A percentile compares a stretch with the other conserved stretches of the same genome.
phyloP scores from a whole-genome alignment of 1,140 invertebrate genomes.

The Monochamus saltuarius region DNA sequence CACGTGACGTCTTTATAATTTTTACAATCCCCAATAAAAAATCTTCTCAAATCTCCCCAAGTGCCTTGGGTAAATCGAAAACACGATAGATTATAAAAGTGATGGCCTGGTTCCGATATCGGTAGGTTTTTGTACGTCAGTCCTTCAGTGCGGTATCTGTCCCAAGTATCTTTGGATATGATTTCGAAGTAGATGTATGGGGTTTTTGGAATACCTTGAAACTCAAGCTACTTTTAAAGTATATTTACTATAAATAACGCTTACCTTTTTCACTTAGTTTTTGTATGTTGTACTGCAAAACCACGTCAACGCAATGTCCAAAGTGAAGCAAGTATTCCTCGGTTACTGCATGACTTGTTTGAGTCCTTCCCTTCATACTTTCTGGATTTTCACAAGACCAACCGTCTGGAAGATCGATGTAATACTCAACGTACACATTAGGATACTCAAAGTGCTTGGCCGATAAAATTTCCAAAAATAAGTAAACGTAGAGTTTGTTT shows the following conservation, averaged over 20 bases:
- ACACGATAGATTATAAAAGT: slow-evolving; percentile 37
- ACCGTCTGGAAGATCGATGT: slow-evolving; percentile 38
- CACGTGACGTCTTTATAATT: slow-evolving; percentile 42
- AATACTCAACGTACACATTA: slow-evolving; percentile 41
- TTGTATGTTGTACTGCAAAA: slow-evolving; percentile 37
- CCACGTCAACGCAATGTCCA: slow-evolving; percentile 38
- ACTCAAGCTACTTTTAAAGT: neutral
- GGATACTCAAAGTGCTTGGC: slow-evolving; percentile 41
- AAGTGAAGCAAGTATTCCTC: slow-evolving; percentile 35
- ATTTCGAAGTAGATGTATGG: slow-evolving; percentile 46
- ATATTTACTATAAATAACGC: neutral
- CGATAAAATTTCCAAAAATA: slow-evolving; percentile 43
- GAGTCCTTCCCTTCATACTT: slow-evolving; percentile 35
- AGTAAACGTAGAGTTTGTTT: slow-evolving; percentile 35
- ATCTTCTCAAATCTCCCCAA: slow-evolving; percentile 36
- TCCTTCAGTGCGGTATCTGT: slow-evolving; percentile 43
- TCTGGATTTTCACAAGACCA: slow-evolving; percentile 32
- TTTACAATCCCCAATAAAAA: slow-evolving; percentile 45
- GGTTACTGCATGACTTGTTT: slow-evolving; percentile 30
- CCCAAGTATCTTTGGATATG: slow-evolving; percentile 43
- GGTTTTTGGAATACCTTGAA: slow-evolving; percentile 29
- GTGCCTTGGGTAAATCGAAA: slow-evolving; percentile 34
- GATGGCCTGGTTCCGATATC: slow-evolving; percentile 34
- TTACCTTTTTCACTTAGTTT: slow-evolving; percentile 15
- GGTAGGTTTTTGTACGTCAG: slow-evolving; percentile 41